phyloP scores from a whole-genome alignment of 2,797 vertebrate genomes.

The Phaenicophaeus curvirostris region DNA sequence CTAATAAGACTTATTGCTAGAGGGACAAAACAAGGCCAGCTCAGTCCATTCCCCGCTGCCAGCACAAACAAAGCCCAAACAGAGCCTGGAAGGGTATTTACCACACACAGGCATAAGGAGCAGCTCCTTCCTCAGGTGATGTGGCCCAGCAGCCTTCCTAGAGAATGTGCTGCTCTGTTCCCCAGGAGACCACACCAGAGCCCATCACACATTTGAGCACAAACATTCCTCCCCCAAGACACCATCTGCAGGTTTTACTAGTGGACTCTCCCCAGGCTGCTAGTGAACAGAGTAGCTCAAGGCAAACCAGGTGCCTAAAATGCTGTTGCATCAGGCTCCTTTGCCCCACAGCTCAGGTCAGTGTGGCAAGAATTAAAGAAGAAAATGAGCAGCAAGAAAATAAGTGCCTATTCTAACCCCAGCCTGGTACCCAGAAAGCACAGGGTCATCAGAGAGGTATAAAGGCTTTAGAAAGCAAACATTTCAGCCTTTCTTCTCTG shows the following conservation, averaged over 20 bases:
- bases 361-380: neutral
- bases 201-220: neutral
- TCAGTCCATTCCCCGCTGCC: neutral
- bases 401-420: neutral
- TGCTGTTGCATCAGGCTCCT: fast-evolving
- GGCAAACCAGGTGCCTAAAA: neutral
- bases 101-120: neutral
- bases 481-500: neutral
- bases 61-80: slow-evolving; percentile 8
- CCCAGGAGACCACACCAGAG: neutral
- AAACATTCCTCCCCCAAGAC: fast-evolving
- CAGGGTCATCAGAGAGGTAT: neutral
- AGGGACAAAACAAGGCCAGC: slow-evolving; percentile 25
- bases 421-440: neutral
- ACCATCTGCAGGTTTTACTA: neutral
- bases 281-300: neutral
- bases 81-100: neutral
- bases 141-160: fast-evolving
- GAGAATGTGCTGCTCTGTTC: fast-evolving
- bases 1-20: slow-evolving; percentile 34
- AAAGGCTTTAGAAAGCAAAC: slow-evolving; percentile 2
- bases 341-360: neutral
- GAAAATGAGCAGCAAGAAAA: slow-evolving; percentile 6
- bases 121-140: neutral
- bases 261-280: neutral